Percentiles rank a stretch among this genome's conserved stretches.
Conservation (phyloP, 53 echinoderm and acorn worm genomes). For the Arbacia lixula region DNA sequence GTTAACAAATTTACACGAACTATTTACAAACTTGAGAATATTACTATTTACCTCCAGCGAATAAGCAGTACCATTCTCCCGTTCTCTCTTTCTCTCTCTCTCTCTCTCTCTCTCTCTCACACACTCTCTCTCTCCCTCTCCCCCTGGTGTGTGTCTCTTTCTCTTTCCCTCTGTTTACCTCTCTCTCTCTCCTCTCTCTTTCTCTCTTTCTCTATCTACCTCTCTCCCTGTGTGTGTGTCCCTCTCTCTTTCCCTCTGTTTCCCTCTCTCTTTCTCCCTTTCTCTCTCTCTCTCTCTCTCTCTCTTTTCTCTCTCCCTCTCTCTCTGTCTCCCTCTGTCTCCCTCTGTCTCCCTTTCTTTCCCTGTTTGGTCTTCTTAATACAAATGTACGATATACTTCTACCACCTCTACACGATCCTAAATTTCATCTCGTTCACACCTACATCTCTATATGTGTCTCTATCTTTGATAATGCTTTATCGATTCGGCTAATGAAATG, state of each 20-base stretch:
- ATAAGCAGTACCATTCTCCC: not conserved
- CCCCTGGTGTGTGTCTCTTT: not conserved
- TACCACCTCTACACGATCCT: no score
- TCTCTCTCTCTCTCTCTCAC: not conserved
- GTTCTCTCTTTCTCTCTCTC: not conserved
- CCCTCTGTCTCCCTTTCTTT: not conserved
- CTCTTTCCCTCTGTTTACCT: not conserved
- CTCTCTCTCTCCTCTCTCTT: not conserved
- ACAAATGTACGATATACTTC: no score
- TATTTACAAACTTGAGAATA: no score
- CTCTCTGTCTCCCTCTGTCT: not conserved
- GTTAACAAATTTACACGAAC: no score
- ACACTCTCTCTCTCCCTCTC: not conserved
- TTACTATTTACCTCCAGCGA: not conserved
- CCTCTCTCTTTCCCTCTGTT: not conserved
- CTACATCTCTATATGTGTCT: no score
- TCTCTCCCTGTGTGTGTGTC: not conserved
- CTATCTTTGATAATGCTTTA: no score
- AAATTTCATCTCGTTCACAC: no score
- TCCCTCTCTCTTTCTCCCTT: conserved; percentile 5
- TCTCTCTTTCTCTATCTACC: not conserved
- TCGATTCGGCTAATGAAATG: no score
- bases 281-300: not conserved
- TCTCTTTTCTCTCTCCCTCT: not conserved
- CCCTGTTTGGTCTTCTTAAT: not conserved